Evolutionary conservation across 2,113 vertebrate genomes (phyloP), one percentile per base, ranked within the genome.

Genomic region (Ciconia boyciana): DNA sequence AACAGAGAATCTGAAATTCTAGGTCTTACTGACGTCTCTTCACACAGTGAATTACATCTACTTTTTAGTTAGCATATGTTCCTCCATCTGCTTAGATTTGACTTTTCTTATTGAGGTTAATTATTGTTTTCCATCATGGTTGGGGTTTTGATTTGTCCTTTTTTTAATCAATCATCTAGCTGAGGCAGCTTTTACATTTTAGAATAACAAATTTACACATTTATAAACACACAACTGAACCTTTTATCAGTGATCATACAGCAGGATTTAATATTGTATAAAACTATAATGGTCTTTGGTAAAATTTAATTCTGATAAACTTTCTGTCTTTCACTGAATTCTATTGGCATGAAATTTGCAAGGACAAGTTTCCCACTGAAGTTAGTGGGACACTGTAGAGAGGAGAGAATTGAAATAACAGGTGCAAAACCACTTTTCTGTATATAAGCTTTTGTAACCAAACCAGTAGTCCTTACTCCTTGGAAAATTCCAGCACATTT

Each of bases 81-180:
- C 10, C 24, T 90, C 94, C 84, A 81, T 96, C 90, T 58, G 75
- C 72, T 89, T 89, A 74, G 55, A 83, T 55, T 70, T 83, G 31
- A 82, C 84, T 82, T 92, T 78, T 90, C 24, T 93, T 94, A 71
- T 51, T 91, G 41, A 71, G 70, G 83, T 58, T 92, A 87, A 91
- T 90, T 55, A 77, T 96, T 79, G 57, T 88, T 69, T 94, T 94
- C 25, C 15, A 66, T 85, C 78, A 19, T 58, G 14, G 39, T 2
- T 39, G 26, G 5, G 48, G 21, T 90, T 94, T 92, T 19, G 81
- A 78, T 94, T 90, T 89, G 44, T 93, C 32, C 5, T 85, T 95
- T 96, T 96, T 94, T 60, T 4, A 76, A 86, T 90, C 34, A 64
- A 20, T 61, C 77, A 82, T 82, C 36, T 61, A 61, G 29, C 14